Evolutionary conservation across 2,888 invertebrate genomes (phyloP).

Genomic region (Arge pagana): DNA sequence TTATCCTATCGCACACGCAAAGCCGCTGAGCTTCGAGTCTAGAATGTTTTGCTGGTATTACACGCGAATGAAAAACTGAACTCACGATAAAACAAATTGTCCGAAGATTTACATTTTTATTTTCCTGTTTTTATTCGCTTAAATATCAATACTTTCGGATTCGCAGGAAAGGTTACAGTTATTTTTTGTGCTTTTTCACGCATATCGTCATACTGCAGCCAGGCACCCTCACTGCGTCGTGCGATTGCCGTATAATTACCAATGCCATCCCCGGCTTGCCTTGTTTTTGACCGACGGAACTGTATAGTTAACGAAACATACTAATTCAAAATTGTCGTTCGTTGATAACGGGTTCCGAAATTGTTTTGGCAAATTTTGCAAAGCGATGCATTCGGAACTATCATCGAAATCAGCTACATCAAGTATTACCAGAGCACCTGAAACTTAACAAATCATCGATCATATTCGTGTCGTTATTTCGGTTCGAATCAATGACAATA

Average conservation of each 20-base stretch:
- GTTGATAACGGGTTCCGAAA: slow-evolving; percentile 5
- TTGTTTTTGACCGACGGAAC: slow-evolving; percentile 4
- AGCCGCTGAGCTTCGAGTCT: too few relatives aligned
- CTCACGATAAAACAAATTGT: too few relatives aligned
- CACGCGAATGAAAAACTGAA: too few relatives aligned
- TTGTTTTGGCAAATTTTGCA: background rate
- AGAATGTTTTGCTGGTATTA: too few relatives aligned
- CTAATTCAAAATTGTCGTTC: background rate
- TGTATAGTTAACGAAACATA: slow-evolving; percentile 3
- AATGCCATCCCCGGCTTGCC: background rate
- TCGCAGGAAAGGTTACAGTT: background rate
- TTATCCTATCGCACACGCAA: too few relatives aligned
- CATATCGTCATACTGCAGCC: slow-evolving; percentile 5
- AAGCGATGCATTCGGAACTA: background rate
- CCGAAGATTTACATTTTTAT: background rate
- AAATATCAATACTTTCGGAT: slow-evolving; percentile 2
- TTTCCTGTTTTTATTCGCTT: background rate
- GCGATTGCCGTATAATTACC: slow-evolving; percentile 5
- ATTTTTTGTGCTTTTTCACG: background rate
- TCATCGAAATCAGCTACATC: slow-evolving; percentile 7
- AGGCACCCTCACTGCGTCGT: slow-evolving; percentile 1
- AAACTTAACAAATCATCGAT: slow-evolving; percentile 1
- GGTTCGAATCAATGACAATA: too few relatives aligned
- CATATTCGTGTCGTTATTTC: background rate
- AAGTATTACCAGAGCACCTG: slow-evolving; percentile 2